Evolutionary conservation across 2,113 vertebrate species (phyloP), one percentile per base, ranked within the genome.

Genomic region (Sminthopsis crassicaudata): DNA sequence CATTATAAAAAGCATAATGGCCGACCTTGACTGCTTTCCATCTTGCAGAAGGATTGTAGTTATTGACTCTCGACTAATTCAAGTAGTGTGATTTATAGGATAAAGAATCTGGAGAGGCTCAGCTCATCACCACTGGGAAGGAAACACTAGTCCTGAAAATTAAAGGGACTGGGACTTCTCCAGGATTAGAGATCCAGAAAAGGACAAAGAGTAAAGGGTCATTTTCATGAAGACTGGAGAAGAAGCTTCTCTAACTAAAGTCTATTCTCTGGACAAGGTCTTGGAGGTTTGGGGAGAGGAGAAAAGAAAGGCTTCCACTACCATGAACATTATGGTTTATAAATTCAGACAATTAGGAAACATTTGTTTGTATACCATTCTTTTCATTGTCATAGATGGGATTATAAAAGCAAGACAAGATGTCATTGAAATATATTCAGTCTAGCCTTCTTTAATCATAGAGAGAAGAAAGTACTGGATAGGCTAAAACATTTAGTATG

Each of bases 331-430:
- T 94, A n/a, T n/a, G 93, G 51, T 92, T 14, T 8, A 76, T 92
- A 94, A 94, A 60, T 93, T 96, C 52, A 94, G 30, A 27, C 90
- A 91, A 90, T 91, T 95, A 23, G 95, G 95, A 26, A 91, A 22
- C 91, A 46, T 95, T 96, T 8, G n/a, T 76, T 94, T 96, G 90
- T 7, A 90, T 91, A 16, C 48, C 8, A 90, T 96, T 95, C n/a
- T 76, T 92, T 50, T 7, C 36, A 90, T 3, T 60, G 3, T 23
- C 0, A 53, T 93, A 11, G 26, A 9, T 91, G 22, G 23, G 30
- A 50, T 46, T 92, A 42, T 51, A 95, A 95, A 95, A 97, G 57
- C 48, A 95, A 23, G 46, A 89, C 7, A 84, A 22, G 36, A 84
- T 22, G 16, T 42, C 67, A 16, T 14, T 84, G 67, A 5, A 84